Conservation (phyloP, 1,140 invertebrate genomes). For the Potamilus streckersoni region DNA sequence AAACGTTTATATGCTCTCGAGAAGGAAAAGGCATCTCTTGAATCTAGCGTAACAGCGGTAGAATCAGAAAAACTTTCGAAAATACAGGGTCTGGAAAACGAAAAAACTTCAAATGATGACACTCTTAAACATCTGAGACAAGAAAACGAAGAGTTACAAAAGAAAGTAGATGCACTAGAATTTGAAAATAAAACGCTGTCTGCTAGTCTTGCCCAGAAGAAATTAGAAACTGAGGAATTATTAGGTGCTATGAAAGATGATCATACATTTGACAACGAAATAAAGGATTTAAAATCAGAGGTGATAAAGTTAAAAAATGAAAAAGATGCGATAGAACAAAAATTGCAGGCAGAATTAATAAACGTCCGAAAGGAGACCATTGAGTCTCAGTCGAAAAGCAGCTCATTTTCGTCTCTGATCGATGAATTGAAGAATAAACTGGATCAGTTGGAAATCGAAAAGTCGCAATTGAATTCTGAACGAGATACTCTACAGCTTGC, state of each 20-base stretch:
- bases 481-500: conserved; percentile 18
- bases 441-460: conserved; percentile 39
- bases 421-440: conserved; percentile 36
- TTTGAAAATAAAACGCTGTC: conserved; percentile 36
- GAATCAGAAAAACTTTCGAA: conserved; percentile 31
- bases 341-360: conserved; percentile 20
- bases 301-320: conserved; percentile 27
- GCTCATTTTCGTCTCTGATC: conserved; percentile 6
- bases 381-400: conserved; percentile 18
- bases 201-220: conserved; percentile 37
- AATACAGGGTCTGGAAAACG: conserved; percentile 32
- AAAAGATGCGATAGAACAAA: conserved; percentile 26
- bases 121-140: conserved; percentile 23
- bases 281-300: conserved; percentile 33
- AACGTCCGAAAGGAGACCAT: conserved; percentile 13
- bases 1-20: conserved; percentile 39
- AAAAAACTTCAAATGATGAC: conserved; percentile 29
- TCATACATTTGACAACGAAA: conserved; percentile 42
- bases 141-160: conserved; percentile 17
- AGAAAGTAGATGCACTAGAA: conserved; percentile 33
- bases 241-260: conserved; percentile 42
- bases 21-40: conserved; percentile 22
- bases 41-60: conserved; percentile 22
- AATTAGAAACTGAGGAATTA: conserved; percentile 37
- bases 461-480: conserved; percentile 25